phyloP scores from a whole-genome alignment of 2,888 invertebrate species.

The Parelbella ahira region DNA sequence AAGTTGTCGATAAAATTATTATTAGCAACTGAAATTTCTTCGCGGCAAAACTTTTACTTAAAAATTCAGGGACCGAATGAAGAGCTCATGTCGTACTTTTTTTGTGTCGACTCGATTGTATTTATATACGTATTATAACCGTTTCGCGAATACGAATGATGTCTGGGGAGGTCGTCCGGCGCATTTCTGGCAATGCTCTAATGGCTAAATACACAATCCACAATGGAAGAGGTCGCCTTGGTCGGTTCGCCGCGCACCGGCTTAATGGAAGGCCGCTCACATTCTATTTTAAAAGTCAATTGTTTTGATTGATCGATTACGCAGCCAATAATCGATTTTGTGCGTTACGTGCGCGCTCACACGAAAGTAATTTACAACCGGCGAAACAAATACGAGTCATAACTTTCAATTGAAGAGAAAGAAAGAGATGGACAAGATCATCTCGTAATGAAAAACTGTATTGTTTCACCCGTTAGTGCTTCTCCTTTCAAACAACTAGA shows the following conservation, averaged over 20 bases:
- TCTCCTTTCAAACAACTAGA: too few relatives aligned
- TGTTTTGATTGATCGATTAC: conserved; percentile 44
- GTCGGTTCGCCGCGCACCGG: conserved; percentile 42
- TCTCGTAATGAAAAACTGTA: too few relatives aligned
- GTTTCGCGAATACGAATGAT: conserved; percentile 17
- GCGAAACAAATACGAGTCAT: background rate
- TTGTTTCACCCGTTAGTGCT: too few relatives aligned
- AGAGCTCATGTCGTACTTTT: too few relatives aligned
- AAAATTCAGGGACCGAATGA: too few relatives aligned
- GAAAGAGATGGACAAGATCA: too few relatives aligned
- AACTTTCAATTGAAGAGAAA: too few relatives aligned
- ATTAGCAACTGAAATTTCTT: too few relatives aligned
- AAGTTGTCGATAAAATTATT: conserved; percentile 4
- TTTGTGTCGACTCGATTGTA: too few relatives aligned
- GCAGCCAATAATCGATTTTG: conserved; percentile 25
- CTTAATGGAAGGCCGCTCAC: conserved; percentile 42
- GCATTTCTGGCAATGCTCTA: conserved; percentile 27
- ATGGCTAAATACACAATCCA: conserved; percentile 31
- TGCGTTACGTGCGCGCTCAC: conserved; percentile 1
- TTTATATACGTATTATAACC: too few relatives aligned
- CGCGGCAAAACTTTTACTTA: too few relatives aligned
- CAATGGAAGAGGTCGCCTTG: conserved; percentile 38
- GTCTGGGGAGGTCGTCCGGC: conserved; percentile 10
- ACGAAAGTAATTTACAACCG: conserved; percentile 3
- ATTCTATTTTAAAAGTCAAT: conserved; percentile 48